These are phyloP conservation scores for Datnioides undecimradiatus DNA, from an alignment of 2,113 vertebrate species.

Conservation along the genomic window DNA sequence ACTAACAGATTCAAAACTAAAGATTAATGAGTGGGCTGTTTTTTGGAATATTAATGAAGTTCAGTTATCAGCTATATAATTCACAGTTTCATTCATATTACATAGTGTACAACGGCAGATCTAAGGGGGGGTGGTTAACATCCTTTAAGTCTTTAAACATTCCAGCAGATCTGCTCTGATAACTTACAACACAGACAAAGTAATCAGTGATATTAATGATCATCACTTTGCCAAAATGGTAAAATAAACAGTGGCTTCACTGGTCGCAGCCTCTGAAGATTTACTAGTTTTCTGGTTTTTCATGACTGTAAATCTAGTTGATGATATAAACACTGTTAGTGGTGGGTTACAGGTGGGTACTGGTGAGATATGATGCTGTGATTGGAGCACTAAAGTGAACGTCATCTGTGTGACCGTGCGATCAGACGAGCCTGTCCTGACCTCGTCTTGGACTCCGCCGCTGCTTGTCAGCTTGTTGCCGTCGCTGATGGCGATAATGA, in stretches of 20 bases:
- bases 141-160: background rate
- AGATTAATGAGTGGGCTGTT: background rate
- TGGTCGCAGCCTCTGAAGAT: too few relatives aligned
- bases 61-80: background rate
- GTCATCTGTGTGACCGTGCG: background rate
- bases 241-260: background rate
- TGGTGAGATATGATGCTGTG: background rate
- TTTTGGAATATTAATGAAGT: background rate
- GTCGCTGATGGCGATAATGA: constrained; percentile 94
- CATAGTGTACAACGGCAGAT: background rate
- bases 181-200: background rate
- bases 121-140: background rate
- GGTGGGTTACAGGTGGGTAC: background rate
- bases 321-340: background rate
- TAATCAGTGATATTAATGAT: background rate
- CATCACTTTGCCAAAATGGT: too few relatives aligned
- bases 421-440: constrained; percentile 77
- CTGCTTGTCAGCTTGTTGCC: constrained; percentile 93
- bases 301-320: too few relatives aligned
- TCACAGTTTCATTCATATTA: background rate
- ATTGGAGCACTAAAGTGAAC: constrained; percentile 26
- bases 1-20: background rate
- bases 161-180: background rate
- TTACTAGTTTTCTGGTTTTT: too few relatives aligned
- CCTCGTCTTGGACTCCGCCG: constrained; percentile 93